Evolutionary conservation across 2,113 vertebrate genomes (phyloP).

Genomic region (Martes martes): DNA sequence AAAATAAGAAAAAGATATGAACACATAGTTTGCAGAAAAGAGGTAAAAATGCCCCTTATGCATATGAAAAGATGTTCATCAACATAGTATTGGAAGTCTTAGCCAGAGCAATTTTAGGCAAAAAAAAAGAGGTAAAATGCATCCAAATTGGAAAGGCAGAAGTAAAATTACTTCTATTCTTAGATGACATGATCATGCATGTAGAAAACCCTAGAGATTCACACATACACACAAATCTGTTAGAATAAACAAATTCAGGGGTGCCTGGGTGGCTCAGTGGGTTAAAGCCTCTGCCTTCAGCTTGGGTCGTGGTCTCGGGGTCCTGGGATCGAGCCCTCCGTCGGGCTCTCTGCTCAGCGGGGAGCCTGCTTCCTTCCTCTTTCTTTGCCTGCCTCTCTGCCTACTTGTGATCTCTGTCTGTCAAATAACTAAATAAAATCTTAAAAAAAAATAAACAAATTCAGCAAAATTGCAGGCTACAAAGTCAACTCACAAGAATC

Average conservation of each 20-base stretch:
- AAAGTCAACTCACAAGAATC: neutral
- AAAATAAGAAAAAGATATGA: neutral
- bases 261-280: too few relatives aligned
- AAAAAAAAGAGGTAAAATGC: neutral
- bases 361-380: too few relatives aligned
- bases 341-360: too few relatives aligned
- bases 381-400: too few relatives aligned
- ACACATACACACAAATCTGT: neutral
- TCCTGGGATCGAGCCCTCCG: too few relatives aligned
- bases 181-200: neutral
- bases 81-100: neutral
- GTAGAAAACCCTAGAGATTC: neutral
- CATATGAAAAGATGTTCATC: neutral
- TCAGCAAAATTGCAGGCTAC: neutral
- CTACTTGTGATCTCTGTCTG: too few relatives aligned
- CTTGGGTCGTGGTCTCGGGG: too few relatives aligned
- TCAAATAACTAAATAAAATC: too few relatives aligned
- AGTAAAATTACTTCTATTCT: neutral
- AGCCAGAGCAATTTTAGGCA: neutral
- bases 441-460: neutral
- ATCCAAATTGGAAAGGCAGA: neutral
- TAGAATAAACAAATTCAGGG: neutral
- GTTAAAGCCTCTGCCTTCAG: too few relatives aligned
- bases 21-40: neutral
- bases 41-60: neutral